A percentile compares a stretch with the other conserved stretches of the same genome.
These are phyloP conservation scores for Dinomys branickii DNA, from an alignment of 2,113 vertebrate genomes.

Conservation along the genomic window DNA sequence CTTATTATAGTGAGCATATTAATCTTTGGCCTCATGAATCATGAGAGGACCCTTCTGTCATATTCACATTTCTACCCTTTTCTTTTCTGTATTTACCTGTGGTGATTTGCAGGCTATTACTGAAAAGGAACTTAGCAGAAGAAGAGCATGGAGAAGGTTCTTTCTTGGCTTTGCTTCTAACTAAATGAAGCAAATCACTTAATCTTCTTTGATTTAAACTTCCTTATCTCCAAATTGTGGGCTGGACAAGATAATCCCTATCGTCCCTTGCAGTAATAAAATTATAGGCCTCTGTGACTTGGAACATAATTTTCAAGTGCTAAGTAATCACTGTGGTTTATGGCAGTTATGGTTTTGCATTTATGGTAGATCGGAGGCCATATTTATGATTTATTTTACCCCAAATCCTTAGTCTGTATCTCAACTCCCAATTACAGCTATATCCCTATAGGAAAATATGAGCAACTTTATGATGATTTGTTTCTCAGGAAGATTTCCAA, in stretches of 20 bases:
- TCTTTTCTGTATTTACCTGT: background rate
- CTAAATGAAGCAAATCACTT: conserved; percentile 62
- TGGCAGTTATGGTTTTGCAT: conserved; percentile 48
- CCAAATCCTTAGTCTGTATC: conserved; percentile 41
- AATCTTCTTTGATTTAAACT: conserved; percentile 64
- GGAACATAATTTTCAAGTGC: conserved; percentile 60
- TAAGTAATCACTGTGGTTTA: conserved; percentile 55
- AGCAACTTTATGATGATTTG: conserved; percentile 58
- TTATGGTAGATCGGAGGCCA: conserved; percentile 48
- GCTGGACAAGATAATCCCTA: conserved; percentile 53
- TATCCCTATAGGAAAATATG: conserved; percentile 61
- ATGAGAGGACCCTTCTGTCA: background rate
- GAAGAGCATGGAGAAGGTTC: background rate
- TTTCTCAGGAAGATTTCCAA: conserved; percentile 59
- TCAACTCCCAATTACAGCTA: conserved; percentile 46
- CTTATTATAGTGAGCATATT: background rate
- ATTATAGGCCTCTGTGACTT: conserved; percentile 66
- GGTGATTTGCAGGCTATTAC: background rate
- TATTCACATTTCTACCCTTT: background rate
- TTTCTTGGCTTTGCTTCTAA: conserved; percentile 43
- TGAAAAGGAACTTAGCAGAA: background rate
- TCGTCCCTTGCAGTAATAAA: conserved; percentile 55
- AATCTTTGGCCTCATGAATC: background rate
- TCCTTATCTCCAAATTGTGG: conserved; percentile 59
- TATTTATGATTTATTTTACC: conserved; percentile 68